Conservation (phyloP, 2,888 invertebrate genomes). For the Caenorhabditis zanzibari region DNA sequence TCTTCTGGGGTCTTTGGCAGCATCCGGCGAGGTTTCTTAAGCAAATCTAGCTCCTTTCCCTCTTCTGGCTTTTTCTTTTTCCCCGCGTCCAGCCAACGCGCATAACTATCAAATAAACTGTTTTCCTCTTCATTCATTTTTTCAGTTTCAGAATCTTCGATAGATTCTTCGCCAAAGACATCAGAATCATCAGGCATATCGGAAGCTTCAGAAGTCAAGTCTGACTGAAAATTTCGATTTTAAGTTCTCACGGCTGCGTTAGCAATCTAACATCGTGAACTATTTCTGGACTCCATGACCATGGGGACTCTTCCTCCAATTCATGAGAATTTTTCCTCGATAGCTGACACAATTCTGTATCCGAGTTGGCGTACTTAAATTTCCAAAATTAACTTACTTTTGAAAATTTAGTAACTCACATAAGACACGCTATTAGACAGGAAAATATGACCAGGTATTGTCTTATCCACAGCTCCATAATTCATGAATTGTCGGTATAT, state of each 20-base stretch:
- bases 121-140: neutral
- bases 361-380: constrained; percentile 4
- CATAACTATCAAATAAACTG: neutral
- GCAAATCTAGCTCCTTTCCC: neutral
- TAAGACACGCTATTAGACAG: constrained; percentile 22
- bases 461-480: constrained; percentile 1
- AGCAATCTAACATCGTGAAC: neutral
- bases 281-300: neutral
- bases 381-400: too few species aligned
- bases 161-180: too few species aligned
- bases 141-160: neutral
- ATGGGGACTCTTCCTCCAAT: neutral
- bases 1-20: neutral
- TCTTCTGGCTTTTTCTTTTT: too few species aligned
- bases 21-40: neutral
- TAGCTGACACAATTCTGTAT: neutral
- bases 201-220: neutral
- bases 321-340: neutral
- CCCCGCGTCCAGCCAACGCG: neutral
- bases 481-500: constrained; percentile 41
- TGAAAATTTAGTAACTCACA: constrained; percentile 1
- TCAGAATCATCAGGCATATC: neutral
- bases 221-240: neutral
- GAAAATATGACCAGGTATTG: constrained; percentile 14
- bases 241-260: too few species aligned